These are phyloP conservation scores for Plotosus lineatus DNA, from an alignment of 2,113 vertebrate genomes.

Conservation along the genomic window DNA sequence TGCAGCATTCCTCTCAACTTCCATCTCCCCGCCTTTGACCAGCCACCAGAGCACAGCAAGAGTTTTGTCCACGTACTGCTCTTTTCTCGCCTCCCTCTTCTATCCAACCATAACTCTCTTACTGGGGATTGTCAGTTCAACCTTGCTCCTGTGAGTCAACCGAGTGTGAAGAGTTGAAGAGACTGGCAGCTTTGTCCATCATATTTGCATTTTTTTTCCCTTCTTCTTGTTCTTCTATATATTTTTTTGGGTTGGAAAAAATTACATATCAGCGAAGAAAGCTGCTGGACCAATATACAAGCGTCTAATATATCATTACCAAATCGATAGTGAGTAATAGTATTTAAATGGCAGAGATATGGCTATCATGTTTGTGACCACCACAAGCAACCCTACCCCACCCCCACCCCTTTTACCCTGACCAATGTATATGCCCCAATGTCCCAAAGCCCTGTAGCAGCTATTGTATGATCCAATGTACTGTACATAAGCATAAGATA, in stretches of 20 bases:
- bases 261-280: slow-evolving; percentile 69
- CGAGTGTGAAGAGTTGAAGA: slow-evolving; percentile 69
- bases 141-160: slow-evolving; percentile 75
- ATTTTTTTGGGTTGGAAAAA: slow-evolving; percentile 58
- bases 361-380: slow-evolving; percentile 82
- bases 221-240: slow-evolving; percentile 46
- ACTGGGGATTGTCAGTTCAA: slow-evolving; percentile 69
- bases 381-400: slow-evolving; percentile 35
- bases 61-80: slow-evolving; percentile 72
- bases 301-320: slow-evolving; percentile 75
- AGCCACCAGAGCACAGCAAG: slow-evolving; percentile 61
- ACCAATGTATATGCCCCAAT: slow-evolving; percentile 56
- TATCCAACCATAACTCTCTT: slow-evolving; percentile 69
- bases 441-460: slow-evolving; percentile 77
- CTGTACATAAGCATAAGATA: slow-evolving; percentile 80
- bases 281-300: slow-evolving; percentile 77
- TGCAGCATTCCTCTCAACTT: slow-evolving; percentile 26
- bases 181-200: slow-evolving; percentile 74
- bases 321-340: slow-evolving; percentile 81
- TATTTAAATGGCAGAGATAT: slow-evolving; percentile 82
- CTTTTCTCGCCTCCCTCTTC: slow-evolving; percentile 64
- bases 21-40: slow-evolving; percentile 67
- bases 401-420: slow-evolving; percentile 47
- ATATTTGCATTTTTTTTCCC: slow-evolving; percentile 50
- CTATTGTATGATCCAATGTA: slow-evolving; percentile 81